Evolutionary conservation across 2,113 vertebrate genomes (phyloP).

Genomic region (Myrmecobius fasciatus): DNA sequence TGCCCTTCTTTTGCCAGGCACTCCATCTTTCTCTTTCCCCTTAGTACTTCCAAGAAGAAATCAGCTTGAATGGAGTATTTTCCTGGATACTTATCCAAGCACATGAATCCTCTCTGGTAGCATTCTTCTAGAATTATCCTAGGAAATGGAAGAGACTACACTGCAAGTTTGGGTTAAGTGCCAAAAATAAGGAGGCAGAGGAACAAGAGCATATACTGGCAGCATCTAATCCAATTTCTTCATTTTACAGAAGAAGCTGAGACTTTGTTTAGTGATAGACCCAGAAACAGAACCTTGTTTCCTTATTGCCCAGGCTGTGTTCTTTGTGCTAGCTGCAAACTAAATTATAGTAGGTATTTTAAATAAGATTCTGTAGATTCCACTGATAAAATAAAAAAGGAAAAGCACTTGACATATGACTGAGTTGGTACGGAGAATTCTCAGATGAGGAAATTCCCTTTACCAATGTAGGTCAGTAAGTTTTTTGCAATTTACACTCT

Average conservation of each 20-base stretch:
- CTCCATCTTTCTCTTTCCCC: too few species aligned
- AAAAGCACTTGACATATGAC: not conserved
- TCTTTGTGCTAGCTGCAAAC: slow-evolving; percentile 15
- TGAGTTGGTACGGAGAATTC: not conserved
- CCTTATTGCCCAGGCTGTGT: not conserved
- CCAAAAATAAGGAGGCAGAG: not conserved
- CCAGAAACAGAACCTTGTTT: not conserved
- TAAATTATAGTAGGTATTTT: slow-evolving; percentile 47
- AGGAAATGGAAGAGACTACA: not conserved
- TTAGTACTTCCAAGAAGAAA: too few species aligned
- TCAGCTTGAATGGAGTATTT: too few species aligned
- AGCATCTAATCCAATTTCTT: not conserved
- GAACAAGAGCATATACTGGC: not conserved
- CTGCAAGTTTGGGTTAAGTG: not conserved
- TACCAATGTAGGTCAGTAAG: not conserved
- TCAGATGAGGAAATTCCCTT: not conserved
- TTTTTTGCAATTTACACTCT: not conserved
- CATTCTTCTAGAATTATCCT: not conserved
- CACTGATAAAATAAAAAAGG: not conserved
- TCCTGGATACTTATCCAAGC: not conserved
- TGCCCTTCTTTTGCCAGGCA: too few species aligned
- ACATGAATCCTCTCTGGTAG: not conserved
- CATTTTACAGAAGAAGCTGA: not conserved
- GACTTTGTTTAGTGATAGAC: not conserved
- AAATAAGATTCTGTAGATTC: slow-evolving; percentile 22